These are phyloP conservation scores for Hydraecia micacea DNA, from an alignment of 2,888 invertebrate species.

Conservation along the genomic window DNA sequence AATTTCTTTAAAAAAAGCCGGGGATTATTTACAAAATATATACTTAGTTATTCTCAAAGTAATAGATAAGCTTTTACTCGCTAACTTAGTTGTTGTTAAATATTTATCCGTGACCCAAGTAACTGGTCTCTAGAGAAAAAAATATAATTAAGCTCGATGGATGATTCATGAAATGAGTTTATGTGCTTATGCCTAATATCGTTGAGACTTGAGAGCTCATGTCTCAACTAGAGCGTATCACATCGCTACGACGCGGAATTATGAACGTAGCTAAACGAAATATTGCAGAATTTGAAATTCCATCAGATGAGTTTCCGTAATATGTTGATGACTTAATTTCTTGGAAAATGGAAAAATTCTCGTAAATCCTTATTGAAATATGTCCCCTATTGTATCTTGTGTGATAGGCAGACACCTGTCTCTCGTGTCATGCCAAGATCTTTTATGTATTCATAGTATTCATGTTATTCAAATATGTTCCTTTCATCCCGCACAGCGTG, in stretches of 20 bases:
- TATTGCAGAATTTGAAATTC: slow-evolving; percentile 43
- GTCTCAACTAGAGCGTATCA: slow-evolving; percentile 39
- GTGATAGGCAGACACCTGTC: slow-evolving; percentile 46
- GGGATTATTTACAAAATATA: slow-evolving; percentile 30
- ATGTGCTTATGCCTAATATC: slow-evolving; percentile 53
- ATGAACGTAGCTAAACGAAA: slow-evolving; percentile 25
- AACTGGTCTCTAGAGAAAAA: slow-evolving; percentile 50
- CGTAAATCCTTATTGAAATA: slow-evolving; percentile 18
- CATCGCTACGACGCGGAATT: slow-evolving; percentile 39
- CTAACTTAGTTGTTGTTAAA: slow-evolving; percentile 37
- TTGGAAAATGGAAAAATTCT: slow-evolving; percentile 30
- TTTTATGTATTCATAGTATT: slow-evolving; percentile 53
- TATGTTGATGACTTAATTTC: slow-evolving; percentile 30
- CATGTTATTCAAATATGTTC: slow-evolving; percentile 47
- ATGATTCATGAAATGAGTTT: slow-evolving; percentile 59
- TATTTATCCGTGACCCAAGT: slow-evolving; percentile 50
- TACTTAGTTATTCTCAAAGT: too few species aligned
- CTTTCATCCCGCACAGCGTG: slow-evolving; percentile 33
- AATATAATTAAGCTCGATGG: slow-evolving; percentile 32
- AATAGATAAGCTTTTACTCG: slow-evolving; percentile 23
- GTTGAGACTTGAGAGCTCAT: slow-evolving; percentile 31
- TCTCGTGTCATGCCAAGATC: slow-evolving; percentile 25
- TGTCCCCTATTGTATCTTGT: slow-evolving; percentile 29
- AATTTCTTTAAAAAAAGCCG: slow-evolving; percentile 15
- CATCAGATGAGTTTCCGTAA: slow-evolving; percentile 5